Base-by-base conservation (phyloP, 2,113 vertebrate genomes). In the Lathamus discolor region DNA sequence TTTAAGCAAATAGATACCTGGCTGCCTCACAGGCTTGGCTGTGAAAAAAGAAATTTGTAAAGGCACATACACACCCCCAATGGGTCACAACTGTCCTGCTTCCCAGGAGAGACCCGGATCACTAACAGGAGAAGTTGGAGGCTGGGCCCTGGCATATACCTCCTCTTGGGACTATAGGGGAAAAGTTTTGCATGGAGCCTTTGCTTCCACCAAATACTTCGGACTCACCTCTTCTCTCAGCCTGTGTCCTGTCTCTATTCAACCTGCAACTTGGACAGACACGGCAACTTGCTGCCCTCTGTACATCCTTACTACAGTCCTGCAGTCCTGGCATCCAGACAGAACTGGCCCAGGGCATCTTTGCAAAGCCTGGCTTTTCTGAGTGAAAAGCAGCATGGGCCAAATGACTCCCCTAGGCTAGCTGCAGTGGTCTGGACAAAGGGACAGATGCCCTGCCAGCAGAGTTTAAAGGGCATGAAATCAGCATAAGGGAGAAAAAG, bases 381-480 rank as follows among this genome's bases (percentile, higher is more conserved):
- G 51, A 35, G 17, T 27, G 44, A 81, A 85, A 64, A 81, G 62
- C 55, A 81, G 37, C 64, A 68, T 8, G 54, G 41, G 41, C 61
- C 59, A 70, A 49, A 92, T 0, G 2, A 69, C 49, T 54, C 17
- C 19, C n/a, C 35, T 68, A 82, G 44, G 52, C 52, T 63, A 63
- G 70, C 43, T 80, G 72, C 79, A 76, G 82, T 55, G 12, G 2
- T 54, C 74, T 59, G 20, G 20, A 69, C 31, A 48, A 69, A 66
- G 46, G 72, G 52, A n/a, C 37, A 92, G 44, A 27, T 85, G 29
- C 0, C 0, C 29, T 77, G 61, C 63, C 54, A 91, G 79, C 39
- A 43, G 29, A 74, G 54, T 80, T 87, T 95, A 85, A 87, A 83
- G 80, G 63, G 54, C 64, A 70, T 17, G 8, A 92, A 82, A 87